phyloP scores from a whole-genome alignment of 2,888 invertebrate species.

The Fragum sueziense region DNA sequence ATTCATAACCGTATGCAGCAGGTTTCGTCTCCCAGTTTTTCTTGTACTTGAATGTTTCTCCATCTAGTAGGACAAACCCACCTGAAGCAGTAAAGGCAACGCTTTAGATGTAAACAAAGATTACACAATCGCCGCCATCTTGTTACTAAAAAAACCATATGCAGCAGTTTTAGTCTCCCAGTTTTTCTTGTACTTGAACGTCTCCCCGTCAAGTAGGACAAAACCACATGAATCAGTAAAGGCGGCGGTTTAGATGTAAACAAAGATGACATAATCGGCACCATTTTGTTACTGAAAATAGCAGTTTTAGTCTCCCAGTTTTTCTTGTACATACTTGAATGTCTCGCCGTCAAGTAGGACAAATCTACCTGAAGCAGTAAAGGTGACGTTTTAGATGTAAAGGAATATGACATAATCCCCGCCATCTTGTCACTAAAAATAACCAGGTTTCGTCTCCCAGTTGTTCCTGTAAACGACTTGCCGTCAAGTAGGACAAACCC shows the following conservation, averaged over 20 bases:
- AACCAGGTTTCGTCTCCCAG: constrained; percentile 79
- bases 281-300: constrained; percentile 92
- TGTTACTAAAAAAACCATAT: no score
- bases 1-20: constrained; percentile 91
- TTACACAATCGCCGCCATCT: no score
- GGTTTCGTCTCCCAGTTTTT: constrained; percentile 80
- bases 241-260: no score
- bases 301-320: constrained; percentile 79
- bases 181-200: constrained; percentile 87
- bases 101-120: no score
- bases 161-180: constrained; percentile 78
- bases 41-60: constrained; percentile 89
- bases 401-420: no score
- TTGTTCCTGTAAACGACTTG: constrained; percentile 88
- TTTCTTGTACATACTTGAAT: constrained; percentile 88
- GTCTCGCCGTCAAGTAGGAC: constrained; percentile 92
- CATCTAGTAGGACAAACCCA: constrained; percentile 94
- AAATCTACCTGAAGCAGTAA: constrained; percentile 87
- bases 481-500: constrained; percentile 94
- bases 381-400: no score
- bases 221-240: constrained; percentile 88
- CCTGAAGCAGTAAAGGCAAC: constrained; percentile 81
- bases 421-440: no score
- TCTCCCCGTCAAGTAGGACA: constrained; percentile 91
- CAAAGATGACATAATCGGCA: no score